These are phyloP conservation scores for Lordiphosa stackelbergi DNA, from an alignment of 1,140 invertebrate species.

Conservation along the genomic window DNA sequence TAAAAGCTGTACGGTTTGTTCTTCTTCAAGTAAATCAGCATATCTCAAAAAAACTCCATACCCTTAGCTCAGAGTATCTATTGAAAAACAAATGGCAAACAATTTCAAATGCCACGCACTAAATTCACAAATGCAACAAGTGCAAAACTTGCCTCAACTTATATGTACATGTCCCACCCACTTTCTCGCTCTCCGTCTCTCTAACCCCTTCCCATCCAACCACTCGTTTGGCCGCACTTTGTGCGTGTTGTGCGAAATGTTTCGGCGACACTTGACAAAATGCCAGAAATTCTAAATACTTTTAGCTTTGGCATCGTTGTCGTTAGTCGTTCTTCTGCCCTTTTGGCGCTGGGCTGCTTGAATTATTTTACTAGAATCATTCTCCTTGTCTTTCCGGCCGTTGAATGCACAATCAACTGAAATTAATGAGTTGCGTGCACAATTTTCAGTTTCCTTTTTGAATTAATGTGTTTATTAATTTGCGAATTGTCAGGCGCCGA, in stretches of 20 bases:
- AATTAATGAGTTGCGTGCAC: constrained; percentile 57
- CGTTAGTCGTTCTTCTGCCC: constrained; percentile 54
- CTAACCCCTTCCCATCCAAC: background rate
- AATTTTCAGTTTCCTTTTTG: constrained; percentile 45
- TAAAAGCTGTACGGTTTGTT: too few relatives aligned
- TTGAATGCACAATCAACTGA: constrained; percentile 38
- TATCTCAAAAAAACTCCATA: too few relatives aligned
- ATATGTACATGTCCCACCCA: background rate
- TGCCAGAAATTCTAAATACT: constrained; percentile 76
- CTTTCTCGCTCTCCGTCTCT: background rate
- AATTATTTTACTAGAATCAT: constrained; percentile 26
- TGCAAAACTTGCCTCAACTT: constrained; percentile 39
- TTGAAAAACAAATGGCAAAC: constrained; percentile 43
- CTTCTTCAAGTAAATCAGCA: too few relatives aligned
- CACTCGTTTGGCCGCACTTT: background rate
- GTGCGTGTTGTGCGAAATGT: constrained; percentile 68
- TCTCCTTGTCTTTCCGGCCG: constrained; percentile 2
- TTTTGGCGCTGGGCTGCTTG: constrained; percentile 38
- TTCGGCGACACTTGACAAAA: constrained; percentile 76
- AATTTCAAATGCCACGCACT: constrained; percentile 62
- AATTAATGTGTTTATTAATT: constrained; percentile 75
- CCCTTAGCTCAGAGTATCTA: constrained; percentile 10
- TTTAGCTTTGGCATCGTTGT: constrained; percentile 42
- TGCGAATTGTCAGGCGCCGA: constrained; percentile 61
- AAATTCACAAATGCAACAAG: constrained; percentile 58